Base-by-base conservation (phyloP, 2,888 invertebrate genomes). In the Brachyptera putata region DNA sequence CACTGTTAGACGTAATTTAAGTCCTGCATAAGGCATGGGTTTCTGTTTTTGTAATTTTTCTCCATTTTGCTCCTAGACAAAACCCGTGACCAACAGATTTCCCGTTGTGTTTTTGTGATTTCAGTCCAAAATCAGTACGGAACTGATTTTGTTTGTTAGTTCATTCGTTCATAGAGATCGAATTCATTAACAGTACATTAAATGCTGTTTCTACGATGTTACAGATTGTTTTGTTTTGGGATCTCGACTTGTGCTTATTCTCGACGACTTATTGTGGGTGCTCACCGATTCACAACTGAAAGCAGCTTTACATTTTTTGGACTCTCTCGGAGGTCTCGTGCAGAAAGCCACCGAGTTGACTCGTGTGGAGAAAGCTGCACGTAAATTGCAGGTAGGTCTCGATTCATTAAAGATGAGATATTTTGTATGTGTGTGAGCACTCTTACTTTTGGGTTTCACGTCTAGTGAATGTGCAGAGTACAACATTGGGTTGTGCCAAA, bases 181-280 rank as follows among this genome's bases (percentile, higher is more conserved):
- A n/a, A n/a, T 53, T 43, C 26, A 41, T 18, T 25, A 21, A 21
- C 22, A 30, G 41, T 60, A 18, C 55, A 56, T 30, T n/a, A n/a
- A n/a, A n/a, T n/a, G n/a, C n/a, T 57, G 16, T 56, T 13, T 59
- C 25, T 53, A 0, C 13, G 62, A 36, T 58, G 61, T 77, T 77
- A 16, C 76, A 92, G 98, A 98, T 77, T 97, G 96, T 73, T 89
- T 91, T 65, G 87, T 98, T 58, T 79, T 97, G 71, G 92, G 95
- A 1, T 96, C 96, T 24, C 84, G 95, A 57, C 79, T 99, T 65
- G 91, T 92, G 60, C 79, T 98, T 57, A 90, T 97, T 67, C 83
- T 99, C 66, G 97, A 99, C 75, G 96, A 98, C 71, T 80, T 99
- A 50, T 80, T 98, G 26, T 99, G 98, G 97, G 96, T 98, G 41